Percentiles rank a stretch among this genome's conserved stretches.
Evolutionary conservation across 2,113 vertebrate genomes (phyloP).

Genomic region (Hepsetus odoe): DNA sequence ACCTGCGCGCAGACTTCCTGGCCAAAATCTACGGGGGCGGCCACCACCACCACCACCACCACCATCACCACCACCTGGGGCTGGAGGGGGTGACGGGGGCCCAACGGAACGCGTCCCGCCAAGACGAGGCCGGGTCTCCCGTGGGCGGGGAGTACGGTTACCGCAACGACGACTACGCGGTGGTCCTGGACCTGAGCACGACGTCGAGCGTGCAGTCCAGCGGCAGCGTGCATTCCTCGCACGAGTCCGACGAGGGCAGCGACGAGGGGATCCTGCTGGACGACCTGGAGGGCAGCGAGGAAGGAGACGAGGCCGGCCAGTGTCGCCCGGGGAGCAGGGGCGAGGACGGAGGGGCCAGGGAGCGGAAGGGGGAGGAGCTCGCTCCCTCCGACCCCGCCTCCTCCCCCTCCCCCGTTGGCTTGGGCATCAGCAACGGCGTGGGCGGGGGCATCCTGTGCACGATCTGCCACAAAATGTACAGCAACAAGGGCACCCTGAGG

Average conservation of each 20-base stretch:
- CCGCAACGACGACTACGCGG: slow-evolving; percentile 92
- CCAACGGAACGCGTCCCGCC: slow-evolving; percentile 54
- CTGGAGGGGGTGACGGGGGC: slow-evolving; percentile 77
- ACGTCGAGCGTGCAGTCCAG: slow-evolving; percentile 95
- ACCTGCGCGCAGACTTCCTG: slow-evolving; percentile 94
- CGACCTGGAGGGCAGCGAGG: slow-evolving; percentile 80
- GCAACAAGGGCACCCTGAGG: slow-evolving; percentile 98
- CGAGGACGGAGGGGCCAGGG: slow-evolving; percentile 53
- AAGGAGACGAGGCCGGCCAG: slow-evolving; percentile 53
- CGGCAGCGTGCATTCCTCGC: slow-evolving; percentile 95
- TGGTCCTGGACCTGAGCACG: slow-evolving; percentile 93
- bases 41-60: slow-evolving; percentile 62
- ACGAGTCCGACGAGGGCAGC: slow-evolving; percentile 93
- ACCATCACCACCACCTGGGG: slow-evolving; percentile 80
- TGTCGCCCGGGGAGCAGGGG: not conserved
- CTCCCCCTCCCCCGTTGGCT: slow-evolving; percentile 82
- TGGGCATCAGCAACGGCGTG: slow-evolving; percentile 60
- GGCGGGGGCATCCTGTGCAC: slow-evolving; percentile 93
- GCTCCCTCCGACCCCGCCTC: slow-evolving; percentile 55
- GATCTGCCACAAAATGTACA: slow-evolving; percentile 99
- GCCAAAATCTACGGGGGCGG: slow-evolving; percentile 91
- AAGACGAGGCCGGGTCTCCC: slow-evolving; percentile 83
- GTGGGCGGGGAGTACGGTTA: slow-evolving; percentile 86
- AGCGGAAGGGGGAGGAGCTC: slow-evolving; percentile 46
- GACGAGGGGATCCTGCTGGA: slow-evolving; percentile 97